Conservation (phyloP, 2,888 invertebrate species). For the Dryobota labecula region DNA sequence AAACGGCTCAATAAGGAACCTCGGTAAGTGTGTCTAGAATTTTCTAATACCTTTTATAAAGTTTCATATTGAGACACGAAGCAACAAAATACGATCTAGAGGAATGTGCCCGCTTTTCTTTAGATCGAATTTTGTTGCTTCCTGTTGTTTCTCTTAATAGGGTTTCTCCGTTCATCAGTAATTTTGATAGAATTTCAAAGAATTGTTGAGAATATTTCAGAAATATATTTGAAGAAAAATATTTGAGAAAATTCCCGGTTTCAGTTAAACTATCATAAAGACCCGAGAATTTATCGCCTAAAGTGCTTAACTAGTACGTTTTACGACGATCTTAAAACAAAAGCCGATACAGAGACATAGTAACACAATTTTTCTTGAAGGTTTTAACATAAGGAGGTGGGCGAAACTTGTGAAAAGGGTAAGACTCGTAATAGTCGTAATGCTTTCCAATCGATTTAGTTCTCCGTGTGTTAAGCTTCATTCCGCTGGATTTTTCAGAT, state of each 20-base stretch:
- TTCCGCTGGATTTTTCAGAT: conserved; percentile 31
- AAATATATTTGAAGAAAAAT: no score
- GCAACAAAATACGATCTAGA: no score
- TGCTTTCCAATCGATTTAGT: conserved; percentile 62
- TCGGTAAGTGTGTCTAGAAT: no score
- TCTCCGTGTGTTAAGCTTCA: conserved; percentile 46
- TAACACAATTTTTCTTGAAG: conserved; percentile 55
- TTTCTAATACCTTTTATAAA: no score
- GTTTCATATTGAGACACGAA: no score
- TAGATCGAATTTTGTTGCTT: no score
- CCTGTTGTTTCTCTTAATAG: no score
- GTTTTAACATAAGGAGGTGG: conserved; percentile 52
- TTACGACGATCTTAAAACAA: conserved; percentile 51
- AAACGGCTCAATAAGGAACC: no score
- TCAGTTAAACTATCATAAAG: conserved; percentile 16
- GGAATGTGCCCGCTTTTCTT: no score
- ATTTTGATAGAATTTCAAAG: not conserved
- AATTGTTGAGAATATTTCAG: conserved; percentile 19
- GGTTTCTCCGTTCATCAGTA: not conserved
- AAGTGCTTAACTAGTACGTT: conserved; percentile 42
- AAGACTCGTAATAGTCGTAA: conserved; percentile 55
- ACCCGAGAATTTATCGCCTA: conserved; percentile 27
- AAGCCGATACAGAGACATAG: conserved; percentile 47
- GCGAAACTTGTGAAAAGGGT: conserved; percentile 52
- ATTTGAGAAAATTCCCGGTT: conserved; percentile 6